Evolutionary conservation across 2,888 invertebrate genomes (phyloP), one percentile per base, ranked within the genome.

Genomic region (Mimas tiliae): DNA sequence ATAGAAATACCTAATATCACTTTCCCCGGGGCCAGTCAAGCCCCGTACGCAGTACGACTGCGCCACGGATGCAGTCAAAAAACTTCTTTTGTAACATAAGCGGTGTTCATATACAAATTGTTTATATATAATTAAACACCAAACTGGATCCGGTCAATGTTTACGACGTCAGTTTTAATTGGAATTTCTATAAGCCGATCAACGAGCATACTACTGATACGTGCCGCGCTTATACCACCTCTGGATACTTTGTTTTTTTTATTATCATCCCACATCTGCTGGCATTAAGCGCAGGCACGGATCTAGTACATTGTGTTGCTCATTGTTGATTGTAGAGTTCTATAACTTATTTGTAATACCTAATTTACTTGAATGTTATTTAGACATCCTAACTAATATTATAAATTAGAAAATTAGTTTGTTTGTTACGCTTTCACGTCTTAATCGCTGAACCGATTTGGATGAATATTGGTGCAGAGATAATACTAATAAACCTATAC

Each of bases 171-270:
- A 67, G 67, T 71, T 75, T 78, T 80, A 79, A 82, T 81, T 80
- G 74, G 74, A 77, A 73, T 75, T 74, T 76, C 69, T 72, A 75
- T 72, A 74, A 73, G 71, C 71, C 64, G 72, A 74, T 72, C 73
- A 72, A 58, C 58, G 58, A 38, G 48, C 50, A 21, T 33, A 47
- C 66, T 63, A 42, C 34, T 27, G 63, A 63, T 50, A 62, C 65
- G 42, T 42, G 66, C 48, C 51, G 21, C 47, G 45, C 45, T 45
- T 52, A 63, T 45, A 21, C 45, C 52, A 66, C 63, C 50, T 63
- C 53, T 63, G 27, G 48, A 51, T 63, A 62, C 51, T 47, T 62
- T 45, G 48, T 58, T 50, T 53, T n/a, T 45, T 53, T 19, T 62
- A 66, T 63, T 66, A 66, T 55, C 27, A 48, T 65, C 33, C 53